Percentiles rank a stretch among this genome's conserved stretches.
Evolutionary conservation across 2,113 vertebrate species (phyloP).

Genomic region (Oryzias javanicus): DNA sequence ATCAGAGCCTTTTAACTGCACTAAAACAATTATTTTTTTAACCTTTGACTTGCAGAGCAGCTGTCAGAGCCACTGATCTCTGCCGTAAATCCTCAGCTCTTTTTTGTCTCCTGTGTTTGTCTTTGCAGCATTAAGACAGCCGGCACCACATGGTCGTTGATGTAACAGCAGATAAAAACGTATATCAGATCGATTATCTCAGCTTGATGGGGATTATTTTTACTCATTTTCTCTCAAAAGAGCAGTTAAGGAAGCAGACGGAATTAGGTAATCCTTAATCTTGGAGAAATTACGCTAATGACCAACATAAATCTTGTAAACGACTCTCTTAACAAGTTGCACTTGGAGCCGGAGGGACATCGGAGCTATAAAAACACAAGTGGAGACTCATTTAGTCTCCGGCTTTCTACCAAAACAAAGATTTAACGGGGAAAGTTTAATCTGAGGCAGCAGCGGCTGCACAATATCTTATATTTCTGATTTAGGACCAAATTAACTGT

Average conservation of each 20-base stretch:
- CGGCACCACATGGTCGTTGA: no score
- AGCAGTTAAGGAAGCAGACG: not conserved
- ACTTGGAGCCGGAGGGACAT: constrained; percentile 5
- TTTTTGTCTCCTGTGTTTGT: no score
- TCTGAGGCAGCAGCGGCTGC: not conserved
- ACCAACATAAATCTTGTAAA: constrained; percentile 29
- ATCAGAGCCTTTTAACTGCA: not conserved
- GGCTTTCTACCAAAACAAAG: constrained; percentile 1
- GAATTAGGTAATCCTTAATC: constrained; percentile 6
- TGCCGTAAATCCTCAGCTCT: no score
- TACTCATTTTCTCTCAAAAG: no score
- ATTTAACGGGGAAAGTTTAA: constrained; percentile 2
- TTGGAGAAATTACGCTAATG: constrained; percentile 22
- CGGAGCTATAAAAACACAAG: constrained; percentile 5
- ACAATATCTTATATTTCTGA: constrained; percentile 11
- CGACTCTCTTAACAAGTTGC: constrained; percentile 15
- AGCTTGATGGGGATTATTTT: no score
- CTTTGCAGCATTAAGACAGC: no score
- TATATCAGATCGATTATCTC: no score
- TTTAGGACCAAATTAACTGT: not conserved
- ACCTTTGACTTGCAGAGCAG: no score
- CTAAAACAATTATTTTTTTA: not conserved
- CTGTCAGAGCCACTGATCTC: no score
- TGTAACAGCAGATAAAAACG: no score
- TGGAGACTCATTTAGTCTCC: not conserved